Evolutionary conservation across 1,140 invertebrate species (phyloP).

Genomic region (Pseudomyrmex concolor): DNA sequence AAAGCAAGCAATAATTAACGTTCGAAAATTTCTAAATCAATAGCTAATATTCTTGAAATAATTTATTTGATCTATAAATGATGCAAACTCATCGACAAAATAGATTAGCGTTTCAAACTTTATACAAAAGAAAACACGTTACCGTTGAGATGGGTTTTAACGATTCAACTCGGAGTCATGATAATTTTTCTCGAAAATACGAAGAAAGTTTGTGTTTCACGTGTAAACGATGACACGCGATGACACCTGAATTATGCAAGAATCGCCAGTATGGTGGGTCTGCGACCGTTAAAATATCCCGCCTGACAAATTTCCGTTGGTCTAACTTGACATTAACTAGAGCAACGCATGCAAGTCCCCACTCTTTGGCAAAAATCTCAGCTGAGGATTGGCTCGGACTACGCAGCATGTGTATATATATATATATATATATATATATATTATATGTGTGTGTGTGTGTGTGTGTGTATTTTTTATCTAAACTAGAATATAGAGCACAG

Average conservation of each 20-base stretch:
- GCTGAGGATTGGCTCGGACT: conserved; percentile 13
- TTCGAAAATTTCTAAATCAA: too few relatives aligned
- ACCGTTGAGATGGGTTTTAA: neutral
- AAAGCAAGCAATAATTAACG: too few relatives aligned
- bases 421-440: too few relatives aligned
- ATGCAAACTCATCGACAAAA: neutral
- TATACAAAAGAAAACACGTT: neutral
- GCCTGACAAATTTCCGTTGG: conserved; percentile 25
- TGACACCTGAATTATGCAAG: conserved; percentile 24
- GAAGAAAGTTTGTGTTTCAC: neutral
- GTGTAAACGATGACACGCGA: neutral
- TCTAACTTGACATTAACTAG: conserved; percentile 59
- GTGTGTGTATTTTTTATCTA: conserved; percentile 57
- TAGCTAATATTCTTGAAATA: too few relatives aligned
- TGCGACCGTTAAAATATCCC: conserved; percentile 57
- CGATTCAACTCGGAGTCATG: neutral
- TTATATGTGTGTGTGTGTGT: too few relatives aligned
- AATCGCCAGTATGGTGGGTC: neutral
- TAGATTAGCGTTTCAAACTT: neutral
- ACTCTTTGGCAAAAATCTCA: conserved; percentile 24
- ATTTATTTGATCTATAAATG: neutral
- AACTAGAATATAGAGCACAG: conserved; percentile 30
- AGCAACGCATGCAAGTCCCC: conserved; percentile 46
- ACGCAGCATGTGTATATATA: neutral
- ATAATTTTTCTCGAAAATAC: too few relatives aligned